Evolutionary conservation across 2,888 invertebrate species (phyloP).

Genomic region (Hyposoter dolosus): DNA sequence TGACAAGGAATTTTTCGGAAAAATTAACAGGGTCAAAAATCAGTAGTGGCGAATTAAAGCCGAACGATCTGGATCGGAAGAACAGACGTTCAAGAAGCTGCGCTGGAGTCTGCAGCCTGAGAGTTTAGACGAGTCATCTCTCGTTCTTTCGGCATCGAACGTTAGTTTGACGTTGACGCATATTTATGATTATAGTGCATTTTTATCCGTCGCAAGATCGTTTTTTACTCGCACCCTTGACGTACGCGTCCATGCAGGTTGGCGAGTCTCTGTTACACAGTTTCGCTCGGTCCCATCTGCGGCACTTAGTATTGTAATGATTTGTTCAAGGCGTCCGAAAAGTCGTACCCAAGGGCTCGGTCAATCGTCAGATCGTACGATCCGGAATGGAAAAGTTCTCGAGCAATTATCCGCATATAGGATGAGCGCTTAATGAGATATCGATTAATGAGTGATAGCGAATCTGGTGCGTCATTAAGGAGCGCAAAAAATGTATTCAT

Average conservation of each 20-base stretch:
- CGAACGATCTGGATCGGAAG: too few species aligned
- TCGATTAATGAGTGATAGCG: background rate
- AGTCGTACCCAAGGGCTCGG: background rate
- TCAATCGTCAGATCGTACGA: background rate
- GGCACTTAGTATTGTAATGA: conserved; percentile 15
- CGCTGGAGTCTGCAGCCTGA: too few species aligned
- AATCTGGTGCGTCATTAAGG: background rate
- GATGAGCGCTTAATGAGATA: background rate
- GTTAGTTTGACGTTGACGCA: background rate
- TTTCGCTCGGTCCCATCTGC: background rate
- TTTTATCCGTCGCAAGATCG: conserved; percentile 15
- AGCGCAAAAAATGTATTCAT: background rate
- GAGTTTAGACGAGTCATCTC: background rate
- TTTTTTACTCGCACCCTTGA: conserved; percentile 11
- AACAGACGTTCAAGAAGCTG: too few species aligned
- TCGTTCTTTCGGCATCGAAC: background rate
- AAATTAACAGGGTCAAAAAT: too few species aligned
- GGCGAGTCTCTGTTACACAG: background rate
- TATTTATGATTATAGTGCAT: background rate
- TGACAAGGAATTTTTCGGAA: too few species aligned
- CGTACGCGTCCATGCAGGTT: conserved; percentile 10
- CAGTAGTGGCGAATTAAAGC: too few species aligned
- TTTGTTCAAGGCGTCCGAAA: background rate
- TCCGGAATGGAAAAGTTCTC: background rate
- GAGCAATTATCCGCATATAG: background rate